Percentiles rank a stretch among this genome's conserved stretches.
Conservation (phyloP, 2,797 vertebrate species). For the Poeciliopsis infans region DNA sequence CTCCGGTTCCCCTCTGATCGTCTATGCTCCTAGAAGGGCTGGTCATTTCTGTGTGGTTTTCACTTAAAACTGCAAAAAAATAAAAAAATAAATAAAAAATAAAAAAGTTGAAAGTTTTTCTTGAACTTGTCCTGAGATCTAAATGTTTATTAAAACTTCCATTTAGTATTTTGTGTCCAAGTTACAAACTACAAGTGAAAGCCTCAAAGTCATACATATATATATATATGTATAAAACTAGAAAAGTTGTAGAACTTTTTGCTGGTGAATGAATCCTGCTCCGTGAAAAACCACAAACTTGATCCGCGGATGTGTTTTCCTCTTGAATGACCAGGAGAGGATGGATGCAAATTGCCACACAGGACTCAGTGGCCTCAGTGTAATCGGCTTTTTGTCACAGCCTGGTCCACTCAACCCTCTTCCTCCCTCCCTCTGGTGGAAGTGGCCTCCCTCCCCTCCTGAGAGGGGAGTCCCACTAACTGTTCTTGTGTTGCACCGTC, state of each 20-base stretch:
- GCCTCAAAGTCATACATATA: not conserved
- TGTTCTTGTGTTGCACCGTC: slow-evolving; percentile 30
- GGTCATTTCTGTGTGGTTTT: slow-evolving; percentile 53
- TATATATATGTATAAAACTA: no score
- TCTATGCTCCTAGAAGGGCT: slow-evolving; percentile 58
- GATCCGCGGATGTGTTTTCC: slow-evolving; percentile 12
- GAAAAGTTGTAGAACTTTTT: slow-evolving; percentile 7
- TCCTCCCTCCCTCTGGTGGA: slow-evolving; percentile 2
- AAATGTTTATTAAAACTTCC: not conserved
- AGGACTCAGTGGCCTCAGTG: slow-evolving; percentile 55
- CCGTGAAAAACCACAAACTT: slow-evolving; percentile 4
- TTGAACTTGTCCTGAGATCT: slow-evolving; percentile 3
- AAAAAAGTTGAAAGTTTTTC: not conserved
- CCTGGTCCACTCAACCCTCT: slow-evolving; percentile 58
- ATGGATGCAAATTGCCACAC: slow-evolving; percentile 52
- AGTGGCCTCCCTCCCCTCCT: slow-evolving; percentile 1
- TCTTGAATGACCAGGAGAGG: slow-evolving; percentile 39
- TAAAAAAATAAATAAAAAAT: not conserved
- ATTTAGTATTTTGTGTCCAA: slow-evolving; percentile 1
- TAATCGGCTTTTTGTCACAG: slow-evolving; percentile 80
- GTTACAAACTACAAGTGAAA: not conserved
- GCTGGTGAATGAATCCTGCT: slow-evolving; percentile 1
- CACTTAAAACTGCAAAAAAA: not conserved
- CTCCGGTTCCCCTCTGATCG: slow-evolving; percentile 38
- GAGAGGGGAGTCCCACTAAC: not conserved